phyloP scores from a whole-genome alignment of 2,797 vertebrate species.

The Zalophus californianus region DNA sequence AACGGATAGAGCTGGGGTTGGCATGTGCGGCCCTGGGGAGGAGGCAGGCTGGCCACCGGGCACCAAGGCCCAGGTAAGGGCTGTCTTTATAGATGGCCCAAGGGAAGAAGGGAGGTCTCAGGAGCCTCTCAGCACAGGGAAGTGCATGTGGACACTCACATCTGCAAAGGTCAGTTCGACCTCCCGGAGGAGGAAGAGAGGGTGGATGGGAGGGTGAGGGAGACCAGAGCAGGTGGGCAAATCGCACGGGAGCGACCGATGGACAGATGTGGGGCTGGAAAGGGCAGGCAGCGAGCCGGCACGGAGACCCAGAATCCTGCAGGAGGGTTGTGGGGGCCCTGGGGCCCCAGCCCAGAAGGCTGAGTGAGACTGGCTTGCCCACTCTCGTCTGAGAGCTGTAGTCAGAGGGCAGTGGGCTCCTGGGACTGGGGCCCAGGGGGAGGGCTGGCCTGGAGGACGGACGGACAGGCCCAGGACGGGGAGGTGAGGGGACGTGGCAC shows the following conservation, averaged over 20 bases:
- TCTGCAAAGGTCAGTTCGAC: too few species aligned
- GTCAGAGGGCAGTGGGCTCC: not conserved
- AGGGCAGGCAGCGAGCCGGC: not conserved
- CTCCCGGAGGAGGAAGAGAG: not conserved
- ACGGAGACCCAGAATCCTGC: accelerated
- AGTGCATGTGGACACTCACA: accelerated
- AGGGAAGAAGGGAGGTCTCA: not conserved
- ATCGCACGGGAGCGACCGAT: accelerated
- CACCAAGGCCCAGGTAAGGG: not conserved
- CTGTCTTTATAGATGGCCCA: not conserved
- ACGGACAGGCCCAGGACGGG: too few species aligned
- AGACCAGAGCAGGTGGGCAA: not conserved
- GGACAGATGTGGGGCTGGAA: not conserved
- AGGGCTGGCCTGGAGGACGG: not conserved
- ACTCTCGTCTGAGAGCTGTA: accelerated
- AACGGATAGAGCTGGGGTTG: not conserved
- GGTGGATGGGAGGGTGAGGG: accelerated
- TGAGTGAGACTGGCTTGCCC: not conserved
- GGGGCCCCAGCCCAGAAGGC: not conserved
- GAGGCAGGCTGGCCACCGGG: not conserved
- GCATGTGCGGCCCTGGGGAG: not conserved
- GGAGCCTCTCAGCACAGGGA: not conserved
- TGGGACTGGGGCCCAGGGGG: too few species aligned
- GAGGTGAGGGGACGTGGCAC: not conserved
- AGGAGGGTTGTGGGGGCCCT: accelerated